Conservation (phyloP, 2,113 vertebrate genomes). For the Erythrocercus mccallii region DNA sequence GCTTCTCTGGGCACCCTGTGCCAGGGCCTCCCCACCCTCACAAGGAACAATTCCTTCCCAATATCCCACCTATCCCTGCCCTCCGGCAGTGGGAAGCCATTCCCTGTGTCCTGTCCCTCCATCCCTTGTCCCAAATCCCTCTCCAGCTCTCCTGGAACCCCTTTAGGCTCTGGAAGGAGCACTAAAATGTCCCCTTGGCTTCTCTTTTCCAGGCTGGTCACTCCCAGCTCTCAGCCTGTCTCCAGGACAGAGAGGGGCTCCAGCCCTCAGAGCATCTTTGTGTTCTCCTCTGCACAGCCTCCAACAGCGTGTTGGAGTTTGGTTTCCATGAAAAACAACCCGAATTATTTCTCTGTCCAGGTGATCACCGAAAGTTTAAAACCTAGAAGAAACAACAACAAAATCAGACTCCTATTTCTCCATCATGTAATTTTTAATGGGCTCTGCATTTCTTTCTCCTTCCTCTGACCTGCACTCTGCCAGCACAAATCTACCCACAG, state of each 20-base stretch:
- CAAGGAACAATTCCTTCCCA: accelerated
- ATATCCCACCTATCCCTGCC: background rate
- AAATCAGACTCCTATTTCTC: background rate
- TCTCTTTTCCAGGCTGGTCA: background rate
- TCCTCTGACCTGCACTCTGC: background rate
- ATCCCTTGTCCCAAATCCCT: background rate
- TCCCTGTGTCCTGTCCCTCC: background rate
- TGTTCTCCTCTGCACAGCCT: background rate
- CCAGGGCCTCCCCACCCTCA: accelerated
- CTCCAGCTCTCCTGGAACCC: background rate
- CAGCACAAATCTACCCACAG: background rate
- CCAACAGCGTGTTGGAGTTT: background rate
- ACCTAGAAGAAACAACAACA: background rate
- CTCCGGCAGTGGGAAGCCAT: background rate
- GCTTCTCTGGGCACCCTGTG: background rate
- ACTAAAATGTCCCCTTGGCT: background rate
- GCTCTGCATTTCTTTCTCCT: background rate
- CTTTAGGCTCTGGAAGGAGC: background rate
- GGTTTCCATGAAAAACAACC: background rate
- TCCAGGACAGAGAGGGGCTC: background rate
- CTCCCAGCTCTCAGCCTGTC: background rate
- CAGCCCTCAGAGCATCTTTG: background rate
- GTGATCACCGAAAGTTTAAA: background rate
- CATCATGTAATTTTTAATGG: background rate
- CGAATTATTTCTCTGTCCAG: background rate